phyloP scores from a whole-genome alignment of 37 sponge, comb jelly and placozoan genomes.

The Dysidea cf. avara region DNA sequence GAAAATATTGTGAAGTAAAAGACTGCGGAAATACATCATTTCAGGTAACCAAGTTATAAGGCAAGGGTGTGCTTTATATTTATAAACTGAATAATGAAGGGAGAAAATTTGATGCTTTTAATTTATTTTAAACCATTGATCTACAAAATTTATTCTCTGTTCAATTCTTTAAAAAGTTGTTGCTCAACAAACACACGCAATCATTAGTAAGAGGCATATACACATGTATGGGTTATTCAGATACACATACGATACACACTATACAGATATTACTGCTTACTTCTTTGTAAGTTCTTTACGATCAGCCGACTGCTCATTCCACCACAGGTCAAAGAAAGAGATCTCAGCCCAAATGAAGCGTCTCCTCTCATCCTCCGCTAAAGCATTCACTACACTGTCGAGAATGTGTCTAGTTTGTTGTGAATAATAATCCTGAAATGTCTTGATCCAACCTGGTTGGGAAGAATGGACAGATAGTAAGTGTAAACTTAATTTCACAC shows the following conservation, averaged over 20 bases:
- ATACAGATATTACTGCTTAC: slow-evolving; percentile 29
- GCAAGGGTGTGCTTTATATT: too few relatives aligned
- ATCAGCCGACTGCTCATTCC: slow-evolving; percentile 57
- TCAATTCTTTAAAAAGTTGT: too few relatives aligned
- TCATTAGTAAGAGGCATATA: neutral
- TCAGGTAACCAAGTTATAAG: too few relatives aligned
- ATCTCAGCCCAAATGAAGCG: slow-evolving; percentile 95
- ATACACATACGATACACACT: neutral
- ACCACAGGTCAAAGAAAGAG: slow-evolving; percentile 85
- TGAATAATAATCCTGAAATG: slow-evolving; percentile 77
- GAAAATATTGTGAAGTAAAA: too few relatives aligned
- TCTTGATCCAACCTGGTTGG: slow-evolving; percentile 85
- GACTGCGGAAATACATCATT: too few relatives aligned
- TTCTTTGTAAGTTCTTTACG: slow-evolving; percentile 48
- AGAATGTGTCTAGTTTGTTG: slow-evolving; percentile 74
- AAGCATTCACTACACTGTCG: slow-evolving; percentile 56
- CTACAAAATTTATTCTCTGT: too few relatives aligned
- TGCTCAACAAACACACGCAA: too few relatives aligned
- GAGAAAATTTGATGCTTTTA: too few relatives aligned
- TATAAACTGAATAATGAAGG: too few relatives aligned
- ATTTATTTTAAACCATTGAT: too few relatives aligned
- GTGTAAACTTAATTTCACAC: too few relatives aligned
- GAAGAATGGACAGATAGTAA: too few relatives aligned
- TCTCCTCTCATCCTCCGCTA: slow-evolving; percentile 39
- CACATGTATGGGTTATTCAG: neutral